phyloP scores from a whole-genome alignment of 2,888 invertebrate species.

The Drosophila conformis region DNA sequence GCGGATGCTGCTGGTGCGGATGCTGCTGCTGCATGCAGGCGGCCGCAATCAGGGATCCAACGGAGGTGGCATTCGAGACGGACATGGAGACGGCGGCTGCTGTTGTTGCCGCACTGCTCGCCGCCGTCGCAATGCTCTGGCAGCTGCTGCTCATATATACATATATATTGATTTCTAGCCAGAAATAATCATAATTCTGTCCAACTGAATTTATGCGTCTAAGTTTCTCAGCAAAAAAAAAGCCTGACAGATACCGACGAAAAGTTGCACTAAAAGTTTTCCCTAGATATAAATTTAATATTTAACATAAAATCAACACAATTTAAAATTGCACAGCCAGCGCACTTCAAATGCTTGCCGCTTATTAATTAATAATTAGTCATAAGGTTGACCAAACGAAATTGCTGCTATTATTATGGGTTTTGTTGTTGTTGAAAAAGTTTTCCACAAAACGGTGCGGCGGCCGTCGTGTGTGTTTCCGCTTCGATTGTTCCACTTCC shows the following conservation, averaged over 20 bases:
- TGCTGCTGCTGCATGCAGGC: constrained; percentile 56
- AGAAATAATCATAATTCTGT: constrained; percentile 53
- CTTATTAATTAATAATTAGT: constrained; percentile 53
- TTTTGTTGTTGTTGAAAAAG: constrained; percentile 57
- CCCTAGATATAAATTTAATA: background rate
- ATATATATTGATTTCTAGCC: constrained; percentile 75
- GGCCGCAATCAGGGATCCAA: constrained; percentile 69
- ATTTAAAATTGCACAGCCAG: constrained; percentile 11
- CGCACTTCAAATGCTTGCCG: constrained; percentile 20
- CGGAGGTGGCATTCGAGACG: constrained; percentile 71
- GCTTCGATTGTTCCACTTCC: constrained; percentile 78
- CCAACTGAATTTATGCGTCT: constrained; percentile 21
- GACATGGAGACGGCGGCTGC: constrained; percentile 68
- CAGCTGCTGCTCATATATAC: constrained; percentile 81
- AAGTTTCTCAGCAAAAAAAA: constrained; percentile 18
- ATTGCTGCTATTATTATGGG: constrained; percentile 48
- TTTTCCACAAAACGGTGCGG: constrained; percentile 59
- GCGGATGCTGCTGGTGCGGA: background rate
- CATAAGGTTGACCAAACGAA: constrained; percentile 52
- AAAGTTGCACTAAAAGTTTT: constrained; percentile 31
- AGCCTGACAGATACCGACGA: constrained; percentile 58
- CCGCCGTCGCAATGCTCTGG: constrained; percentile 79
- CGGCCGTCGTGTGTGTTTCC: constrained; percentile 67
- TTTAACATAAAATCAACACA: background rate
- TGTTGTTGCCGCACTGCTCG: constrained; percentile 67